Evolutionary conservation across 2,888 invertebrate genomes (phyloP).

Genomic region (Drosophila differens): DNA sequence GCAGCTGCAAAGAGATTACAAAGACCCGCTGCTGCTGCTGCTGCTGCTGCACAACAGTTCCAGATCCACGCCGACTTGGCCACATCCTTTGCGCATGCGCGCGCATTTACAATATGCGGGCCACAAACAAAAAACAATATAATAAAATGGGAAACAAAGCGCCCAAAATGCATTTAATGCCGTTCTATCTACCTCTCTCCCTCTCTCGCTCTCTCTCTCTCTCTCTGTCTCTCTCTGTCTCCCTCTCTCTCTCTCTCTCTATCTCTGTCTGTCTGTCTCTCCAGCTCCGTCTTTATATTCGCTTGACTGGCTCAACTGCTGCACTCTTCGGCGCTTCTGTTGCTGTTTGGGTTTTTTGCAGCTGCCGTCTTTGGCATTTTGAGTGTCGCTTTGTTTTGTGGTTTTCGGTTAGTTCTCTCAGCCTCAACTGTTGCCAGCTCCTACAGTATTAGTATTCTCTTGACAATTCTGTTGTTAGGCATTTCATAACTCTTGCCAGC

Average conservation of each 20-base stretch:
- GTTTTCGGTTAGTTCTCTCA: constrained; percentile 33
- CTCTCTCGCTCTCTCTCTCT: neutral
- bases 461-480: constrained; percentile 59
- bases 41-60: constrained; percentile 21
- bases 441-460: constrained; percentile 22
- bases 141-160: constrained; percentile 19
- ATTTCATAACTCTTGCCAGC: constrained; percentile 32
- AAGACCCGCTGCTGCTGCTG: constrained; percentile 10
- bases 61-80: constrained; percentile 23
- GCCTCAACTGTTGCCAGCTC: constrained; percentile 13
- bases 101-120: constrained; percentile 68
- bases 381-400: constrained; percentile 70
- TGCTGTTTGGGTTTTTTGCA: constrained; percentile 56
- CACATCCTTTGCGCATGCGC: constrained; percentile 80
- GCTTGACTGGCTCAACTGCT: constrained; percentile 38
- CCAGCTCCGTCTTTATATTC: neutral
- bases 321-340: constrained; percentile 24
- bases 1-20: constrained; percentile 53
- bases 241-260: constrained; percentile 3
- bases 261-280: neutral
- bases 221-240: neutral
- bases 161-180: constrained; percentile 69
- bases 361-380: constrained; percentile 77
- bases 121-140: constrained; percentile 28
- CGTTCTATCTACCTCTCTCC: constrained; percentile 4